Conservation (phyloP, 2,888 invertebrate genomes). For the Netelia melanura region DNA sequence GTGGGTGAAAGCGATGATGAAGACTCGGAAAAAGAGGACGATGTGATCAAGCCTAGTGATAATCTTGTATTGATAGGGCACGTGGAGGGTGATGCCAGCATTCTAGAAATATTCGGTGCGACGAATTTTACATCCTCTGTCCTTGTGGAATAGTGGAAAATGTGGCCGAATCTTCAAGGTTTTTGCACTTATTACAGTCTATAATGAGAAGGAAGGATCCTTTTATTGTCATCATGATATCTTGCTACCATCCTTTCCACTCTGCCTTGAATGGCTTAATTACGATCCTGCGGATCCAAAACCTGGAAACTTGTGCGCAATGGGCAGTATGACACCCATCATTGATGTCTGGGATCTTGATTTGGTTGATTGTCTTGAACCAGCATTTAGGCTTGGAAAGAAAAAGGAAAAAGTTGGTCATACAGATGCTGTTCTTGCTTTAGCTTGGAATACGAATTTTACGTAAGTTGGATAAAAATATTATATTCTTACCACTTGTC, state of each 20-base stretch:
- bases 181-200: slow-evolving; percentile 87
- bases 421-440: slow-evolving; percentile 94
- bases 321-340: slow-evolving; percentile 96
- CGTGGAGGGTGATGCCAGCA: slow-evolving; percentile 94
- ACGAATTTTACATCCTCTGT: slow-evolving; percentile 35
- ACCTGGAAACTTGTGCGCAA: slow-evolving; percentile 94
- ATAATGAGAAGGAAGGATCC: slow-evolving; percentile 94
- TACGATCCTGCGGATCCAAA: slow-evolving; percentile 92
- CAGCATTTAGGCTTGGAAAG: slow-evolving; percentile 93
- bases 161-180: background rate
- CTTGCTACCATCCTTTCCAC: slow-evolving; percentile 94
- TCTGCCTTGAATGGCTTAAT: slow-evolving; percentile 97
- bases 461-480: slow-evolving; percentile 85
- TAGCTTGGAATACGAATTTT: slow-evolving; percentile 95
- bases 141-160: background rate
- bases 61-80: slow-evolving; percentile 95
- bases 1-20: slow-evolving; percentile 82
- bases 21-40: slow-evolving; percentile 95
- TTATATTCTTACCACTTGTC: too few relatives aligned
- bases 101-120: slow-evolving; percentile 94
- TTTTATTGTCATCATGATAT: slow-evolving; percentile 98
- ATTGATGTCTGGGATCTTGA: slow-evolving; percentile 99
- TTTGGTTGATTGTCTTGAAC: slow-evolving; percentile 95
- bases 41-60: slow-evolving; percentile 94
- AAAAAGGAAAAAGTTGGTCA: slow-evolving; percentile 93